A percentile compares a stretch with the other conserved stretches of the same genome.
phyloP scores from a whole-genome alignment of 2,113 vertebrate species.

The Rostratula benghalensis region DNA sequence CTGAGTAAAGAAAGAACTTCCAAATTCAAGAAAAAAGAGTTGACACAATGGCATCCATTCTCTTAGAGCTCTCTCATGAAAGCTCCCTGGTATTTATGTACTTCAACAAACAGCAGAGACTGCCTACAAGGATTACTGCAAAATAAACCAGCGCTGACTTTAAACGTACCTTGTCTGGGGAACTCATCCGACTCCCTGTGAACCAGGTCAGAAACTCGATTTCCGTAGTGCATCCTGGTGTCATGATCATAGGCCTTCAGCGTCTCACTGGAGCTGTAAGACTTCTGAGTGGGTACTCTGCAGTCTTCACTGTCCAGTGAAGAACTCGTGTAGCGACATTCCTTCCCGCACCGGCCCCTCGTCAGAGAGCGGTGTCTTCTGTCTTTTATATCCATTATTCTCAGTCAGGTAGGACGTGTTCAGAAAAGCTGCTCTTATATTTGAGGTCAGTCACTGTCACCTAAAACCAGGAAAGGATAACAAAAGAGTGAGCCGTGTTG shows the following conservation, averaged over 20 bases:
- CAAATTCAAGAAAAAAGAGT: background rate
- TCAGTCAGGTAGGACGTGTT: background rate
- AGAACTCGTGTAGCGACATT: constrained; percentile 90
- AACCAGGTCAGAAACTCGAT: constrained; percentile 90
- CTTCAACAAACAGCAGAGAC: background rate
- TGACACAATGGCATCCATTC: background rate
- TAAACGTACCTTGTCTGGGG: constrained; percentile 88
- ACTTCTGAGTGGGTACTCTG: constrained; percentile 95
- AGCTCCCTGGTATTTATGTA: background rate
- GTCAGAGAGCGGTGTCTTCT: constrained; percentile 90
- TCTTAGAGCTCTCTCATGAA: background rate
- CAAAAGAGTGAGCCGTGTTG: background rate
- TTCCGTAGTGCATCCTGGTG: constrained; percentile 90
- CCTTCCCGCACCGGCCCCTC: constrained; percentile 86
- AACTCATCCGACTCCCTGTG: constrained; percentile 96
- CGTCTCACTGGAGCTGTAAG: constrained; percentile 96
- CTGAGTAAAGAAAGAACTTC: background rate
- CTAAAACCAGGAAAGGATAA: constrained; percentile 46
- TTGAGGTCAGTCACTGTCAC: constrained; percentile 30
- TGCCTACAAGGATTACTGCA: accelerated
- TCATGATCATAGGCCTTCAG: constrained; percentile 96
- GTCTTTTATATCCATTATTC: constrained; percentile 92
- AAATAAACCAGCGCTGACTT: background rate
- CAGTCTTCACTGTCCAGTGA: constrained; percentile 92
- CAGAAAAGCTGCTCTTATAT: background rate